A percentile compares a stretch with the other conserved stretches of the same genome.
These are phyloP conservation scores for Galaxias olidus DNA, from an alignment of 2,797 vertebrate species.

Conservation along the genomic window DNA sequence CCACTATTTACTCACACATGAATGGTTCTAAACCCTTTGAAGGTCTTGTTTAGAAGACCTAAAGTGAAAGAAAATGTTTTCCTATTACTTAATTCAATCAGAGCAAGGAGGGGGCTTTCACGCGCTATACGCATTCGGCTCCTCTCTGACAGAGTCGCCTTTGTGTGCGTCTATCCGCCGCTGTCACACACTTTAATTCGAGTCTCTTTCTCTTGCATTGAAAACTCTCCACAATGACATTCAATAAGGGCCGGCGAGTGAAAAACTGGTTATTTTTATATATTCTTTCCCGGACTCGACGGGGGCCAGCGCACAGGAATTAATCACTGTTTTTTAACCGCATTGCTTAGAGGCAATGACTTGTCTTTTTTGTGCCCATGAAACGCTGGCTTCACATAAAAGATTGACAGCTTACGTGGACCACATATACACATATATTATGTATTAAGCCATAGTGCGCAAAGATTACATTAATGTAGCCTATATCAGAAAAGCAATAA, in stretches of 20 bases:
- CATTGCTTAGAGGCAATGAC: constrained; percentile 81
- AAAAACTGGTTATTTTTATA: constrained; percentile 97
- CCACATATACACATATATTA: too few relatives aligned
- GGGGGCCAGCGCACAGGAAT: constrained; percentile 89
- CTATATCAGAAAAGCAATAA: too few relatives aligned
- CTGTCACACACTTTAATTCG: constrained; percentile 99
- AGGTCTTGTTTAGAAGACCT: constrained; percentile 91
- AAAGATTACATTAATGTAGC: too few relatives aligned
- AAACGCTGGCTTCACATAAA: constrained; percentile 78
- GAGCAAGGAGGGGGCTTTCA: constrained; percentile 95
- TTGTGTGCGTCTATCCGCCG: constrained; percentile 99
- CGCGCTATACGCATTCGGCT: constrained; percentile 92
- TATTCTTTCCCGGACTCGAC: constrained; percentile 91
- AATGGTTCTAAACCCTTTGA: constrained; percentile 69
- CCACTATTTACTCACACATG: constrained; percentile 63
- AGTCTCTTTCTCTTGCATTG: constrained; percentile 99
- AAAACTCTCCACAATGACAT: constrained; percentile 99
- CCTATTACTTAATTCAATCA: constrained; percentile 99
- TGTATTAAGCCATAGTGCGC: too few relatives aligned
- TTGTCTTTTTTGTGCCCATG: constrained; percentile 73
- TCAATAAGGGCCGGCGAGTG: constrained; percentile 98
- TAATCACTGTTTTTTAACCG: constrained; percentile 92
- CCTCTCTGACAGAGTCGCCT: constrained; percentile 98
- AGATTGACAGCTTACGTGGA: too few relatives aligned
- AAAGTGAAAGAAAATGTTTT: constrained; percentile 99